Percentiles rank a stretch among this genome's conserved stretches.
These are phyloP conservation scores for Calypte anna DNA, from an alignment of 2,113 vertebrate genomes.

Conservation along the genomic window DNA sequence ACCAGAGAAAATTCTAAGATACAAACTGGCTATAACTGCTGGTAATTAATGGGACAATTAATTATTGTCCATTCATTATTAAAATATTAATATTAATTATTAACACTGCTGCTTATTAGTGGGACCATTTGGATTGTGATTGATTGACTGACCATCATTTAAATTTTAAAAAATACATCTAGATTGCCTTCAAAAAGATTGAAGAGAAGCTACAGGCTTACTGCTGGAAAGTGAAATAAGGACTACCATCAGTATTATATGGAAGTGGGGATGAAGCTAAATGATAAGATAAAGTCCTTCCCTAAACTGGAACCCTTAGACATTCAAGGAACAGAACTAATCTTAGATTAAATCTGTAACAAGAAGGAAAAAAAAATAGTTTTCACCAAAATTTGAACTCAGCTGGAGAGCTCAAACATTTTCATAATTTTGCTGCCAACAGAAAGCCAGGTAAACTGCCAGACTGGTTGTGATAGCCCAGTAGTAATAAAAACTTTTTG, in stretches of 20 bases:
- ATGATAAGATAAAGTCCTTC: not conserved
- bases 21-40: not conserved
- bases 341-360: not conserved
- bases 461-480: not conserved
- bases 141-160: not conserved
- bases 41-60: not conserved
- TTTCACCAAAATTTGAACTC: not conserved
- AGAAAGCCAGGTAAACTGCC: not conserved
- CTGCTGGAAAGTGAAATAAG: not conserved
- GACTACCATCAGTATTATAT: fast-evolving
- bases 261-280: not conserved
- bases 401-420: not conserved
- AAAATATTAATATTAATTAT: too few species aligned
- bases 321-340: not conserved
- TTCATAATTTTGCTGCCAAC: not conserved
- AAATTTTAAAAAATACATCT: not conserved
- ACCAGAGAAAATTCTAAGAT: not conserved
- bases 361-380: not conserved
- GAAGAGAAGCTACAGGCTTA: not conserved
- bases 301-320: not conserved
- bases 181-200: not conserved
- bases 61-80: too few species aligned
- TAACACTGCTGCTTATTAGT: not conserved
- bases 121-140: not conserved
- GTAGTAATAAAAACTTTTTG: not conserved